Conservation (phyloP, 2,113 vertebrate species). For the Mola mola region DNA sequence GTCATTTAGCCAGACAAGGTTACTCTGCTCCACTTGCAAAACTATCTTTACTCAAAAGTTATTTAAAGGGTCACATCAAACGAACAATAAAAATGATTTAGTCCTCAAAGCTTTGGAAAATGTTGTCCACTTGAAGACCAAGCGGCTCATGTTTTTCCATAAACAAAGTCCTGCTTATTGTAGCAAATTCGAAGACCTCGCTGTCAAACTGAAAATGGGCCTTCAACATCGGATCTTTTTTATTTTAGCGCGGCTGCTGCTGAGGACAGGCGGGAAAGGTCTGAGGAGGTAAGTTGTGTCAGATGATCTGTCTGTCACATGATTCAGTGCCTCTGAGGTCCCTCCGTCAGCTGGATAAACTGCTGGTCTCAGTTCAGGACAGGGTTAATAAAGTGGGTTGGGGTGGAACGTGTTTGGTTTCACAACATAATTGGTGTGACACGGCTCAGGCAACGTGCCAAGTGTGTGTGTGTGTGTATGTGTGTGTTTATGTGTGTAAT, state of each 20-base stretch:
- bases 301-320: slow-evolving; percentile 16
- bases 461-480: slow-evolving; percentile 31
- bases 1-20: slow-evolving; percentile 66
- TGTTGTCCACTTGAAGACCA: not conserved
- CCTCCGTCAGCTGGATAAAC: slow-evolving; percentile 7
- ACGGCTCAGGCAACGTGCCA: slow-evolving; percentile 63
- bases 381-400: slow-evolving; percentile 69
- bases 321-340: not conserved
- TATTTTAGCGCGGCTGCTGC: no score
- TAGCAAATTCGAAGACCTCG: not conserved
- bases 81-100: not conserved
- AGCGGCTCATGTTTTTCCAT: not conserved
- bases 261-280: not conserved
- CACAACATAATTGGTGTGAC: slow-evolving; percentile 77
- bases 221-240: no score
- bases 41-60: slow-evolving; percentile 30
- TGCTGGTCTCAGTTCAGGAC: slow-evolving; percentile 44
- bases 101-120: not conserved
- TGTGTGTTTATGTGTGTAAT: slow-evolving; percentile 26
- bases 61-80: slow-evolving; percentile 31
- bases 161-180: no score
- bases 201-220: no score
- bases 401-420: slow-evolving; percentile 69
- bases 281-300: no score
- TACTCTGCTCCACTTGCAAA: slow-evolving; percentile 46